Conservation (phyloP, 2,797 vertebrate species). For the Microcaecilia unicolor region DNA sequence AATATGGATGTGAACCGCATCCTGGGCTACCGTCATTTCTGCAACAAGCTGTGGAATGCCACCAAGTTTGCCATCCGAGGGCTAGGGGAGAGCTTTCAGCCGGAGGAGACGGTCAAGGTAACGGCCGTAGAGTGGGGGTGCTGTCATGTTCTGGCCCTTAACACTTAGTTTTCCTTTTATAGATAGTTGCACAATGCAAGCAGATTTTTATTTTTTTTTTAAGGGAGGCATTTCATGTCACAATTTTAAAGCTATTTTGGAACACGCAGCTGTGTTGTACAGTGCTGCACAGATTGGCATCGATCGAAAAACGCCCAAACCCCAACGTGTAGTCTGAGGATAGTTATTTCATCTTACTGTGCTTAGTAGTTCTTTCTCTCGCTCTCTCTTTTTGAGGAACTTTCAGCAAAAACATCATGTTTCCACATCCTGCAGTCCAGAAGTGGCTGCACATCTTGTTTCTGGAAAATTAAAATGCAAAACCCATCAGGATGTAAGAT, state of each 20-base stretch:
- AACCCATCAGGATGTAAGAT: no score
- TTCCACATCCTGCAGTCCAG: neutral
- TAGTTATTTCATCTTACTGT: no score
- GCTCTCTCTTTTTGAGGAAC: no score
- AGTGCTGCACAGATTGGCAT: no score
- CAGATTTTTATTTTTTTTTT: neutral
- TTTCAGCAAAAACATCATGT: no score
- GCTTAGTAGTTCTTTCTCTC: no score
- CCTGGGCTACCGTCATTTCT: slow-evolving; percentile 84
- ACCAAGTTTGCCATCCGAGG: slow-evolving; percentile 80
- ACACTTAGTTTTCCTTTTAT: neutral
- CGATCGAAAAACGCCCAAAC: no score
- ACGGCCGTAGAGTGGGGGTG: slow-evolving; percentile 1
- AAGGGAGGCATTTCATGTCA: neutral
- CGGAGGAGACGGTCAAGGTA: slow-evolving; percentile 61
- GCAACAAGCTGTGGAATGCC: slow-evolving; percentile 92
- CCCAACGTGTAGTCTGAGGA: no score
- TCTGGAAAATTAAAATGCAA: no score
- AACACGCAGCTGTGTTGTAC: no score
- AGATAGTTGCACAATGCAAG: neutral
- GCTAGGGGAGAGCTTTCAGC: slow-evolving; percentile 70
- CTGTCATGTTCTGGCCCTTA: neutral
- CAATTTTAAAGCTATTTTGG: neutral
- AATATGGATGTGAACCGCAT: slow-evolving; percentile 90
- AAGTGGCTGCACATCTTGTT: neutral